Evolutionary conservation across 2,113 vertebrate genomes (phyloP), one percentile per base, ranked within the genome.

Genomic region (Lepisosteus oculatus): DNA sequence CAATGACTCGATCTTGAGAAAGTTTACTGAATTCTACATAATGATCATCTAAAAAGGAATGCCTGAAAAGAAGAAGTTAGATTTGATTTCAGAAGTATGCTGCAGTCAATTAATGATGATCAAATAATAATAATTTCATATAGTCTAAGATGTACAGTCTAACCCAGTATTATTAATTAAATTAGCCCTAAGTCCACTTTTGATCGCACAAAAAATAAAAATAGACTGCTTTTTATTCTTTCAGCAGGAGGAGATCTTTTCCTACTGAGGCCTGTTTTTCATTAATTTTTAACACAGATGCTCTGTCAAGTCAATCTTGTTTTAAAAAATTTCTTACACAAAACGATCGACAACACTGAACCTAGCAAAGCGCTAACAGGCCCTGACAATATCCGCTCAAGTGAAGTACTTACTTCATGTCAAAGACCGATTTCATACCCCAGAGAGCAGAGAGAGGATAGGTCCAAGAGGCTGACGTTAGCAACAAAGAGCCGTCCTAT

Each of bases 21-120:
- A 97, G 95, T 85, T 99, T 99, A 88, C 97, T 99, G 91, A 99
- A 99, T 84, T 99, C 97, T 80, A 99, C 97, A 59, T 99, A 99
- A 81, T 98, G 96, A 86, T 99, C 97, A 74, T 98, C 96, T 65
- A 94, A 90, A 85, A 99, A 99, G 61, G 97, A 98, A 93, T 99
- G 97, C 83, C 97, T 99, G 82, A 1, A 84, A 70, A 87, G 41
- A 41, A 6, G 76, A 29, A 59, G 55, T 62, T 71, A 71, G 66
- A 55, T 51, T 76, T 59, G 3, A n/a, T 13, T 59, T 59, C 12
- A 59, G 29, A 29, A 29, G 29, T 2, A 29, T 29, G 29, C 29
- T 29, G 29, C 29, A 2, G 29, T 29, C 29, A 29, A 29, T 29
- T 29, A 29, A 29, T 29, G 29, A 29, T 29, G 29, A 29, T 29